Percentiles rank a stretch among this genome's conserved stretches.
Conservation (phyloP, 2,797 vertebrate genomes). For the Luscinia megarhynchos region DNA sequence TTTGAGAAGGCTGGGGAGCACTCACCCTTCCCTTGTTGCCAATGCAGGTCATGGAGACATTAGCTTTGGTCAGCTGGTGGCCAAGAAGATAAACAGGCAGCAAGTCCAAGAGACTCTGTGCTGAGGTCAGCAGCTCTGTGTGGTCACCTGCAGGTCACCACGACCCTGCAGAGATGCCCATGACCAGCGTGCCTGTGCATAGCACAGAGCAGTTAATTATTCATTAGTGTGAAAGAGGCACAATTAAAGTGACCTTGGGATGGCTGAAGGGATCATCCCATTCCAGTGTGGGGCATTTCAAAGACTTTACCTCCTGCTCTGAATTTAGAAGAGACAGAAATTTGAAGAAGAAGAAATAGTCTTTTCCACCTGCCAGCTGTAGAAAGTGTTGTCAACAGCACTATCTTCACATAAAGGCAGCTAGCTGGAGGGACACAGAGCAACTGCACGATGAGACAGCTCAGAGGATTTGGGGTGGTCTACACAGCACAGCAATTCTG, state of each 20-base stretch:
- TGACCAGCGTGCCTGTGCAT: not conserved
- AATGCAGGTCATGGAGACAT: constrained; percentile 10
- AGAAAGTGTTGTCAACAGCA: not conserved
- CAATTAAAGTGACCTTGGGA: accelerated
- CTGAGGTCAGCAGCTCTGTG: constrained; percentile 39
- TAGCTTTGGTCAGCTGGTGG: not conserved
- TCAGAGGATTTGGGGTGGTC: not conserved
- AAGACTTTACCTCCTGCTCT: not conserved
- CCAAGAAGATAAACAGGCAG: constrained; percentile 22
- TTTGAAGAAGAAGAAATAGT: not conserved
- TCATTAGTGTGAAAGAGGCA: constrained; percentile 2
- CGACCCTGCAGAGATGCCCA: constrained; percentile 16
- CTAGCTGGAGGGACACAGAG: not conserved
- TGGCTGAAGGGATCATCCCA: not conserved
- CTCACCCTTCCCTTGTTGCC: not conserved
- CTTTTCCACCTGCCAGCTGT: not conserved
- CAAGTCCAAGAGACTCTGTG: not conserved
- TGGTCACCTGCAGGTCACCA: constrained; percentile 42
- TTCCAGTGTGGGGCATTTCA: accelerated
- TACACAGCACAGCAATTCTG: not conserved
- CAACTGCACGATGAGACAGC: not conserved
- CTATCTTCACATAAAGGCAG: not conserved
- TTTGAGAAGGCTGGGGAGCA: not conserved
- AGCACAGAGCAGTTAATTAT: constrained; percentile 50
- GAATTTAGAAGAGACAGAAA: not conserved